Evolutionary conservation across 64 coral and sea anemone genomes (phyloP), one percentile per base, ranked within the genome.

Genomic region (Platygyra sinensis): DNA sequence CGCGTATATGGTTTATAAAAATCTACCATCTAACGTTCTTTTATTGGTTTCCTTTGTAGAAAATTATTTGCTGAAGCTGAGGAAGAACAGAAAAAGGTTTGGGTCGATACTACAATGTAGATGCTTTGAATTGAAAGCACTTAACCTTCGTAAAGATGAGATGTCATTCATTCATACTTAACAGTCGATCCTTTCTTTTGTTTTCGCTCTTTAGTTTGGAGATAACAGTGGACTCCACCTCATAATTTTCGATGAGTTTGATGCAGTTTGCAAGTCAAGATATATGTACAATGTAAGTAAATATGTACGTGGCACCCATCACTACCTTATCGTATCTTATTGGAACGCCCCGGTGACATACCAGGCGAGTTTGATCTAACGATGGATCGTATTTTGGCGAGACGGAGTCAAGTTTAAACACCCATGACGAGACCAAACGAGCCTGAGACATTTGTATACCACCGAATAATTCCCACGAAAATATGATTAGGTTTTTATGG

Each of bases 171-270:
- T 36, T 36, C 33, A 36, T 36, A 36, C 33, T 1, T 36, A 46
- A 46, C 42, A 46, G 7, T 46, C 42, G 5, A 46, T 46, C 54
- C 11, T 57, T 57, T 14, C 10, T 11, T 19, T 22, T 75, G 27
- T 2, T 65, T 85, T 30, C 11, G 28, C n/a, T 11, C 2, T 59
- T 22, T 74, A 99, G 97, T 95, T 96, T 88, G 97, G 88, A 60
- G 94, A 91, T 42, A 96, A 95, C 29, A 99, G 97, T 76, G 97
- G 93, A 1, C 84, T 99, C 16, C 97, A 99, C 77, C 84, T 99
- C 8, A 99, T 99, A 33, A 99, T 99, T 74, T 96, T 99, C 86
- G 97, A 99, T 49, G 97, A 99, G 72, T 99, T 99, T 88, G 94
- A 99, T 80, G 97, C 97, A 33, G 97, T 99, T 8, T 99, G 97